Base-by-base conservation (phyloP, 2,797 vertebrate genomes). In the Sardinella longiceps region DNA sequence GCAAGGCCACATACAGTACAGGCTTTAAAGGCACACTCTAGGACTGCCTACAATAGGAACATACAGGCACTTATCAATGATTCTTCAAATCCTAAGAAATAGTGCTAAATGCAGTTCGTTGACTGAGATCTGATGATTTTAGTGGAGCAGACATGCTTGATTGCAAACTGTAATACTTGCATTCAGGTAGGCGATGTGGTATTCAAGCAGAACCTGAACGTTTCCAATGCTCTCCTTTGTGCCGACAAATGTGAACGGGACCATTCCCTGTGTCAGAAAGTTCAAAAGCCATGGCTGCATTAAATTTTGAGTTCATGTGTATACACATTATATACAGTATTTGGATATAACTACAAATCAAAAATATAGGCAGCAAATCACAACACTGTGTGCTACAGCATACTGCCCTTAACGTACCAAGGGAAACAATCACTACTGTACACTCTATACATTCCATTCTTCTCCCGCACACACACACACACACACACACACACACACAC, bases 181-280 rank as follows among this genome's bases (percentile, higher is more conserved):
- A 93, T 99, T 99, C 63, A 99, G 95, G 89, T 99, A 99, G 0
- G 98, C 96, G 50, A 99, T 98, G 94, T 99, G 98, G 91, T 99
- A 99, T 85, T 99, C 98, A 93, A 99, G 90, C 84, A 99, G 94
- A 82, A 99, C 98, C 81, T 99, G 98, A 58, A 99, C 97, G 48
- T 99, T 99, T 86, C 97, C 97, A 82, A 99, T 98, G 89, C 95
- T 99, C 93, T 99, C 98, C 93, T 98, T 99, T 74, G 98, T 99
- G 89, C 98, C 98, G 86, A 99, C 98, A 93, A 99, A 99, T 37
- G 97, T 98, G 90, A 99, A 99, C 0, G 98, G 98, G 92, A 99
- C 98, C 98, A 98, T 99, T 89, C 98, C 98, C 98, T 99, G 93
- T 14, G 94, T 93, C 90, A 80, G 88, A 89, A 93, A 92, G 87